A percentile compares a stretch with the other conserved stretches of the same genome.
Conservation (phyloP, 2,797 vertebrate species). For the Hippopotamyrus pictus region DNA sequence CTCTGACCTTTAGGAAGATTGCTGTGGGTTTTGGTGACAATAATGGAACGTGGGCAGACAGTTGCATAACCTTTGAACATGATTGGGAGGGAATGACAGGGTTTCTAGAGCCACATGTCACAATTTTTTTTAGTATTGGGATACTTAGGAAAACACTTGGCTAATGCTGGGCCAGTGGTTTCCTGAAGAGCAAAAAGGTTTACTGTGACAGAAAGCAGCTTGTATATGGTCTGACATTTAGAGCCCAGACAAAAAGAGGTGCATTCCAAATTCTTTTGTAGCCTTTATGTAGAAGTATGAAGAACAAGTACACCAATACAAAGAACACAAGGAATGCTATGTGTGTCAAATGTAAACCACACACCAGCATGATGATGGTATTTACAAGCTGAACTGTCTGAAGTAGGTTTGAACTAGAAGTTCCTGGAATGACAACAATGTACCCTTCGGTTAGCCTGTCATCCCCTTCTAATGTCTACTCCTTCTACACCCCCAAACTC, state of each 20-base stretch:
- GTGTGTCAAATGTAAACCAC: neutral
- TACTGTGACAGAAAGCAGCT: neutral
- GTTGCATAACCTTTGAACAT: neutral
- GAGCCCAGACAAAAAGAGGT: neutral
- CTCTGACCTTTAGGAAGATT: neutral
- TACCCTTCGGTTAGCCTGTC: neutral
- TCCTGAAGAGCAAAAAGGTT: neutral
- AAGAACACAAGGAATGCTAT: neutral
- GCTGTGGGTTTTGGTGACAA: neutral
- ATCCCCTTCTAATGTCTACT: neutral
- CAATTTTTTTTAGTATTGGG: neutral
- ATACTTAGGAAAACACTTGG: neutral
- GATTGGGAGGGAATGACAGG: neutral
- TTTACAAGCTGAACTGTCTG: neutral
- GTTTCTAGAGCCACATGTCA: neutral
- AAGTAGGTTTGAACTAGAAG: neutral
- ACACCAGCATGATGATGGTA: neutral
- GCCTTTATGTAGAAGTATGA: neutral
- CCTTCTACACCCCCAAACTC: neutral
- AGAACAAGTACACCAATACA: neutral
- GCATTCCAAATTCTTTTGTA: neutral
- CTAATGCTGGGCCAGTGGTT: neutral
- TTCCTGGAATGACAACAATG: neutral
- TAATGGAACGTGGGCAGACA: neutral
- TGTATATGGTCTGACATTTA: neutral